These are phyloP conservation scores for Xestia xanthographa DNA, from an alignment of 2,888 invertebrate species.

Conservation along the genomic window DNA sequence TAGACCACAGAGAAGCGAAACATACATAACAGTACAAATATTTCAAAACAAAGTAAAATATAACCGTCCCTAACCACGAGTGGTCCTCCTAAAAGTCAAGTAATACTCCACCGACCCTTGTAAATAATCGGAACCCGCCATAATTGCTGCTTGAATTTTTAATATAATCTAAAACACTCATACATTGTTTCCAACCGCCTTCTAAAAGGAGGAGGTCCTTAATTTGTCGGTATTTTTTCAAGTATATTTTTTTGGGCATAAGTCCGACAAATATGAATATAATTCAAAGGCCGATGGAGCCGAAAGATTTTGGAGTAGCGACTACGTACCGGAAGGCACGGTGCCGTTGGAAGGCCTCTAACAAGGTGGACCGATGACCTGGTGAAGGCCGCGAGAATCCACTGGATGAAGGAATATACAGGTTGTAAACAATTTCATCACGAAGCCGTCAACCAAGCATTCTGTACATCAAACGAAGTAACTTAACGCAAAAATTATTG, in stretches of 20 bases:
- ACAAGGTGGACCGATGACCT: background rate
- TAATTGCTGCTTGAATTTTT: slow-evolving; percentile 63
- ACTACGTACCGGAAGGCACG: background rate
- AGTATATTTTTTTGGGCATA: background rate
- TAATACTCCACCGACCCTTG: slow-evolving; percentile 2
- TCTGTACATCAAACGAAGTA: too few relatives aligned
- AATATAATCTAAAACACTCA: slow-evolving; percentile 35
- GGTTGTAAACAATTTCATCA: too few relatives aligned
- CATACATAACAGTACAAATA: background rate
- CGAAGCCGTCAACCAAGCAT: too few relatives aligned
- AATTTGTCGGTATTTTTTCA: background rate
- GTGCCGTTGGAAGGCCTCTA: background rate
- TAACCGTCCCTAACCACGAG: slow-evolving; percentile 14
- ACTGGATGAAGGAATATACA: background rate
- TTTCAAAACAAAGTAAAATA: slow-evolving; percentile 17
- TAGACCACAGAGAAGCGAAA: background rate
- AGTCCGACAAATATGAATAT: background rate
- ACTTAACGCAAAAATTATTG: too few relatives aligned
- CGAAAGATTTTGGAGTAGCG: background rate
- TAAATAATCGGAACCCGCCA: slow-evolving; percentile 28
- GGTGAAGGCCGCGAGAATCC: background rate
- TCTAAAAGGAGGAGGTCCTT: background rate
- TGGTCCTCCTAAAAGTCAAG: slow-evolving; percentile 39
- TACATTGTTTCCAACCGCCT: slow-evolving; percentile 1
- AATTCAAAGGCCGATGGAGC: background rate